phyloP scores from a whole-genome alignment of 37 sponge, comb jelly and placozoan species.

The Bolinopsis microptera region DNA sequence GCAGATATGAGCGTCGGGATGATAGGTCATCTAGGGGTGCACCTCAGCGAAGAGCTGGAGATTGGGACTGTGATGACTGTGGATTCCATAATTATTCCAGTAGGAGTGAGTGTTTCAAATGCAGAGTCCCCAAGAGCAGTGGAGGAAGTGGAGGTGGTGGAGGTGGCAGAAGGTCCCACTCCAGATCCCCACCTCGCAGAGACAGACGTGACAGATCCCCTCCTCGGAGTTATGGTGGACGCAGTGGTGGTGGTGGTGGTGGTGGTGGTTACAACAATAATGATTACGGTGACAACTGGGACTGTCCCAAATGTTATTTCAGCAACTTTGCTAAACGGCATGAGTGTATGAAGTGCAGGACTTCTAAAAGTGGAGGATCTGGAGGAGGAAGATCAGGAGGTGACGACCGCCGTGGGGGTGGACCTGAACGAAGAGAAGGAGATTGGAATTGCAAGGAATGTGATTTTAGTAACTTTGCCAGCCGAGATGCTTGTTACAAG shows the following conservation, averaged over 20 bases:
- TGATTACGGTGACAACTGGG: slow-evolving; percentile 17
- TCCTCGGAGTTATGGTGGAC: no score
- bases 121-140: neutral
- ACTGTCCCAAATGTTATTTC: neutral
- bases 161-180: neutral
- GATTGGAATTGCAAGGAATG: slow-evolving; percentile 21
- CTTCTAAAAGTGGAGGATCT: neutral
- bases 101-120: slow-evolving; percentile 13
- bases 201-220: neutral
- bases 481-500: slow-evolving; percentile 28
- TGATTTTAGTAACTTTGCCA: slow-evolving; percentile 7
- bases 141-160: slow-evolving; percentile 53
- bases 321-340: neutral
- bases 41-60: no score
- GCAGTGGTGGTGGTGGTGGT: neutral
- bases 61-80: no score
- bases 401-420: neutral
- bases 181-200: no score
- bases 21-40: no score
- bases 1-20: slow-evolving; percentile 2
- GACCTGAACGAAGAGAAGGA: neutral
- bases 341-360: slow-evolving; percentile 46
- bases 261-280: neutral
- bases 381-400: neutral
- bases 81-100: slow-evolving; percentile 26